Percentiles rank a stretch among this genome's conserved stretches.
Conservation (phyloP, 2,113 vertebrate species). For the Tringa solitaria region DNA sequence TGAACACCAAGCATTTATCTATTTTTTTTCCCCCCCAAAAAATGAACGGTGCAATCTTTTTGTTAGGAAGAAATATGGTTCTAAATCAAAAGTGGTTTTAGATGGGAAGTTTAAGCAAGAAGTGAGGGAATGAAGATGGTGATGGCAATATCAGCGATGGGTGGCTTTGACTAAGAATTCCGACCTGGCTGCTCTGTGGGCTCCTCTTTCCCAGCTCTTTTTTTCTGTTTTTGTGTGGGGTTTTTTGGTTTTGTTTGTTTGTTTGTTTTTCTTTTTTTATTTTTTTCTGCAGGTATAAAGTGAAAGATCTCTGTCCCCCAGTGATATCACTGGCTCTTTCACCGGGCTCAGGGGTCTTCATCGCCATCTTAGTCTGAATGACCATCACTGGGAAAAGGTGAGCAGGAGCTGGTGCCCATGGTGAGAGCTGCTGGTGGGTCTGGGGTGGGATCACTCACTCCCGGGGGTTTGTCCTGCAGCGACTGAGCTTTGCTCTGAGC, state of each 20-base stretch:
- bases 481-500: neutral
- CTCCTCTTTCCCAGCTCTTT: too few relatives aligned
- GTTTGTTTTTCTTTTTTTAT: neutral
- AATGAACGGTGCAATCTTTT: fast-evolving
- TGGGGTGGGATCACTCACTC: fast-evolving
- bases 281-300: slow-evolving; percentile 14
- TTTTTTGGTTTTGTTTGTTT: neutral
- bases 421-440: neutral
- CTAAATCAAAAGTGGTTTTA: neutral
- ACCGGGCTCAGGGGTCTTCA: neutral
- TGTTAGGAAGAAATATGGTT: neutral
- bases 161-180: neutral
- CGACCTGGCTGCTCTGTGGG: fast-evolving
- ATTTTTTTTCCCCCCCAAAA: neutral
- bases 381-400: slow-evolving; percentile 61
- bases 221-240: neutral
- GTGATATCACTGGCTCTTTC: neutral
- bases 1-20: neutral
- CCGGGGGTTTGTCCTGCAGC: fast-evolving
- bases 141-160: neutral
- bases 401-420: fast-evolving
- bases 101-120: neutral
- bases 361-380: neutral
- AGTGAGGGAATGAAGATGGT: neutral
- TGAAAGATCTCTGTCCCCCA: neutral